A percentile compares a stretch with the other conserved stretches of the same genome.
phyloP scores from a whole-genome alignment of 2,113 vertebrate species.

The Ictalurus punctatus region DNA sequence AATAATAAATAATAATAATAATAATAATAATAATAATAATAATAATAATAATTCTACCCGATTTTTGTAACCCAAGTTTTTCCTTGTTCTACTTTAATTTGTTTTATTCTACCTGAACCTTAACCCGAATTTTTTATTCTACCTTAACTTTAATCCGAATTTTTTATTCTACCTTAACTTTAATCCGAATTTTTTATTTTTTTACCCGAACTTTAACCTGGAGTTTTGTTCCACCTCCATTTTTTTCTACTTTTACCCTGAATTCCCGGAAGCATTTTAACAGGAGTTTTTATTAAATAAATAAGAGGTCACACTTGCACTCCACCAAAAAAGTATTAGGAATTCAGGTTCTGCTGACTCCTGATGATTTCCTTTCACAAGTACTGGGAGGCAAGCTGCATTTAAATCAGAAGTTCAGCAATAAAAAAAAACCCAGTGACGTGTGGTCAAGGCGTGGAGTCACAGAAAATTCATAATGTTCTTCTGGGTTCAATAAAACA shows the following conservation, averaged over 20 bases:
- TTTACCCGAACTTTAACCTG: not conserved
- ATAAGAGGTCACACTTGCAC: not conserved
- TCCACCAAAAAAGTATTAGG: not conserved
- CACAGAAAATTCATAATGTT: not conserved
- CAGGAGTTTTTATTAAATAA: not conserved
- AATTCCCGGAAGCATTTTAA: not conserved
- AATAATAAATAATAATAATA: too few relatives aligned
- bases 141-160: not conserved
- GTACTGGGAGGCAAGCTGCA: not conserved
- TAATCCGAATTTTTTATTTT: not conserved
- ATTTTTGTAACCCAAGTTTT: too few relatives aligned
- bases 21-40: too few relatives aligned
- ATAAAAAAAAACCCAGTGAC: not conserved
- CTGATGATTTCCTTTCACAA: not conserved
- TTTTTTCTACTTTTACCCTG: not conserved
- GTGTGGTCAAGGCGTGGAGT: not conserved
- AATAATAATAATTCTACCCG: too few relatives aligned
- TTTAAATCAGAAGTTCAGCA: not conserved
- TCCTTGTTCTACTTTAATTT: not conserved
- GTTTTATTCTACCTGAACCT: not conserved
- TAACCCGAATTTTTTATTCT: not conserved
- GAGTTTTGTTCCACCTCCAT: not conserved
- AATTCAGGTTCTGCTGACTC: not conserved
- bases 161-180: not conserved
- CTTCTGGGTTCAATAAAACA: slow-evolving; percentile 43